Conservation (phyloP, 2,113 vertebrate genomes). For the Mobula birostris region DNA sequence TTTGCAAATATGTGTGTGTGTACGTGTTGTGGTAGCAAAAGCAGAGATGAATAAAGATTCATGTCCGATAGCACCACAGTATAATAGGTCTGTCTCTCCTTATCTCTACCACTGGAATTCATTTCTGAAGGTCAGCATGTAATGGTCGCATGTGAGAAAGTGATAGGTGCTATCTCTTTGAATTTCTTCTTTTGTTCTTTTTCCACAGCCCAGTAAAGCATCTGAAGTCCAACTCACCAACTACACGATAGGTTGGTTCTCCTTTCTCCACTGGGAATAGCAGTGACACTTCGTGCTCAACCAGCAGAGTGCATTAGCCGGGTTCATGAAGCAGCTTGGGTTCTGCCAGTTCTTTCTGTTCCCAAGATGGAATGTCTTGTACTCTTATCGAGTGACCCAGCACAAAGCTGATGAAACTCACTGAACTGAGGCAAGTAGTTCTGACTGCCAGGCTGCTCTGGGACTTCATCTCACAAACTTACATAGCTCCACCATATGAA, state of each 20-base stretch:
- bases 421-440: conserved; percentile 2
- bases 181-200: background rate
- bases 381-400: conserved; percentile 23
- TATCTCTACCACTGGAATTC: no score
- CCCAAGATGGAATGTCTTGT: conserved; percentile 25
- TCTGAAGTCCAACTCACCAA: background rate
- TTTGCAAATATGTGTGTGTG: no score
- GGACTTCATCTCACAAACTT: background rate
- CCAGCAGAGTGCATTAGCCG: background rate
- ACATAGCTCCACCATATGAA: background rate
- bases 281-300: background rate
- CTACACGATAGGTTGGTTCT: background rate
- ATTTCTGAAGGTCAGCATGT: no score
- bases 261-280: background rate
- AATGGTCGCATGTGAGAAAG: no score
- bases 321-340: background rate
- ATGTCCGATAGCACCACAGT: no score
- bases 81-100: no score
- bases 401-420: conserved; percentile 12
- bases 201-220: background rate
- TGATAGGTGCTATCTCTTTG: no score
- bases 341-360: conserved; percentile 30
- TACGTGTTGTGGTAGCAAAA: no score
- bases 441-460: conserved; percentile 26
- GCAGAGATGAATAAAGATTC: no score